These are phyloP conservation scores for Hyphantria cunea DNA, from an alignment of 1,140 invertebrate species.

Conservation along the genomic window DNA sequence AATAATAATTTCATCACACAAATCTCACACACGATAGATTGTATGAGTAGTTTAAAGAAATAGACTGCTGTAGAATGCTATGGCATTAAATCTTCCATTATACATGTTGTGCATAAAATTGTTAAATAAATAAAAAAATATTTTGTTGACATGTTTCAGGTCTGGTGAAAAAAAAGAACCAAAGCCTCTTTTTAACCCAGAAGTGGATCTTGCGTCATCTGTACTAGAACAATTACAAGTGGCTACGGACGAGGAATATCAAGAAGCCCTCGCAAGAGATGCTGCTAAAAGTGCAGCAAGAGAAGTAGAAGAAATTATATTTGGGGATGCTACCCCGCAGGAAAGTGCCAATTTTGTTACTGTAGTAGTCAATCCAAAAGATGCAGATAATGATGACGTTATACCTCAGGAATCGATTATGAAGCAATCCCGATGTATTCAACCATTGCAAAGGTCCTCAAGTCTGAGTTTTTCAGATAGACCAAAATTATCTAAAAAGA, in stretches of 20 bases:
- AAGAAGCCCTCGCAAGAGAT: slow-evolving; percentile 66
- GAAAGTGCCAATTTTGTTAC: slow-evolving; percentile 49
- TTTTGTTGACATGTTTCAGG: slow-evolving; percentile 28
- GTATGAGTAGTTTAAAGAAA: too few relatives aligned
- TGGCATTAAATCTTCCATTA: too few relatives aligned
- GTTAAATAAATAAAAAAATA: too few relatives aligned
- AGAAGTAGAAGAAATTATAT: slow-evolving; percentile 34
- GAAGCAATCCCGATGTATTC: slow-evolving; percentile 51
- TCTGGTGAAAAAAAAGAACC: slow-evolving; percentile 36
- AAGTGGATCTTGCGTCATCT: slow-evolving; percentile 69
- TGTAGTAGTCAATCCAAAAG: slow-evolving; percentile 53
- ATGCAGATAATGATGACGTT: slow-evolving; percentile 37
- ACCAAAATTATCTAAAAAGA: slow-evolving; percentile 30
- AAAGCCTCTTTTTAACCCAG: slow-evolving; percentile 63
- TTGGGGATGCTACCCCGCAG: slow-evolving; percentile 34
- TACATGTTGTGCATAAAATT: too few relatives aligned
- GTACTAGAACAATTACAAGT: slow-evolving; percentile 66
- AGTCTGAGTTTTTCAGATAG: slow-evolving; percentile 31
- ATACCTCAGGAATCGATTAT: slow-evolving; percentile 51
- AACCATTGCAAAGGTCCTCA: slow-evolving; percentile 35
- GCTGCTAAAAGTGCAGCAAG: slow-evolving; percentile 48
- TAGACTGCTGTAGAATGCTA: too few relatives aligned
- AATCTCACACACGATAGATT: too few relatives aligned
- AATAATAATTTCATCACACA: too few relatives aligned
- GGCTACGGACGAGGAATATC: slow-evolving; percentile 70